Percentiles rank a stretch among this genome's conserved stretches.
Evolutionary conservation across 2,797 vertebrate genomes (phyloP).

Genomic region (Margarornis squamiger): DNA sequence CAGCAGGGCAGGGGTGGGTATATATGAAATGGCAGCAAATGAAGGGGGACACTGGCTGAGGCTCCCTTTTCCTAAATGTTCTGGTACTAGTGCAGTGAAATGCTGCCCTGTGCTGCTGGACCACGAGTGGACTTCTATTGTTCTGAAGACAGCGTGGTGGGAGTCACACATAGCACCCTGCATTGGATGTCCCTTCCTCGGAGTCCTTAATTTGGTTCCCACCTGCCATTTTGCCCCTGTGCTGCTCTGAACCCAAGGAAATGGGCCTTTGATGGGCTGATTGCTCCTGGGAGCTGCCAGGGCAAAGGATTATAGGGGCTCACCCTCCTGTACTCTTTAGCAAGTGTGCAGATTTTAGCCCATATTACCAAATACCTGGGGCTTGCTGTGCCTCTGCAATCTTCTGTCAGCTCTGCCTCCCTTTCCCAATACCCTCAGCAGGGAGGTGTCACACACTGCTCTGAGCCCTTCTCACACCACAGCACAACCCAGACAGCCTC

Average conservation of each 20-base stretch:
- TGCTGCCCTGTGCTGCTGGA: not conserved
- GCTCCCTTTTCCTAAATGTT: not conserved
- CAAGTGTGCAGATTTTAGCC: not conserved
- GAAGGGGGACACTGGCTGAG: not conserved
- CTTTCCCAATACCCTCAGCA: not conserved
- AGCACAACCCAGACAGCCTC: not conserved
- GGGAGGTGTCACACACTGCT: not conserved
- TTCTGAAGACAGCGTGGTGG: not conserved
- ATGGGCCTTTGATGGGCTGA: not conserved
- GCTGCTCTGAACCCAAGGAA: not conserved
- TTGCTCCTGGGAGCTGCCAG: not conserved
- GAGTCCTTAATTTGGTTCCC: not conserved
- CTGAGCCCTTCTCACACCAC: not conserved
- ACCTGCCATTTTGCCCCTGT: not conserved
- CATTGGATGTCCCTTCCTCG: not conserved
- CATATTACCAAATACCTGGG: not conserved
- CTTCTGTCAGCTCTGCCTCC: not conserved
- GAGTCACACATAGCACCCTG: not conserved
- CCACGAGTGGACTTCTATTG: not conserved
- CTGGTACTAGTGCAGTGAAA: not conserved
- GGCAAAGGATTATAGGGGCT: not conserved
- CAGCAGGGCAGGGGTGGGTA: not conserved
- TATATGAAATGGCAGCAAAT: not conserved
- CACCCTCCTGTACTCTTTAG: not conserved
- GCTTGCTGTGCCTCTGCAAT: not conserved